Conservation (phyloP, 92 coral and sea anemone genomes). For the Ricordea florida region DNA sequence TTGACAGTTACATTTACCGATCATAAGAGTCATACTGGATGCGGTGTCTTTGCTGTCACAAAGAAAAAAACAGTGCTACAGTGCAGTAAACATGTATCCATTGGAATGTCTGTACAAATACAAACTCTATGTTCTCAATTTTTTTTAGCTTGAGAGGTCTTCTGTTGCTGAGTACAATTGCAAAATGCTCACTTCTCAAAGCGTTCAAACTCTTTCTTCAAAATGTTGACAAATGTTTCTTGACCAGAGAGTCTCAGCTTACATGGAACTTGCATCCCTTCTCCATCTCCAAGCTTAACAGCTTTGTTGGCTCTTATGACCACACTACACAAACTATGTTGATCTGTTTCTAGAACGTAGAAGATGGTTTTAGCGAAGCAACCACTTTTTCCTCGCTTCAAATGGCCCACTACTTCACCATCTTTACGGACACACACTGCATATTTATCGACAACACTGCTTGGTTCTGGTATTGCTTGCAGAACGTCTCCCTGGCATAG, state of each 20-base stretch:
- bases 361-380: too few species aligned
- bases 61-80: too few species aligned
- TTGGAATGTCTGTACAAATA: too few species aligned
- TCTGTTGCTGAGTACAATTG: slow-evolving; percentile 19
- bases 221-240: background rate
- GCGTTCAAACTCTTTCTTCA: too few species aligned
- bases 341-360: background rate
- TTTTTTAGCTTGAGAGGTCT: background rate
- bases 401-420: slow-evolving; percentile 35
- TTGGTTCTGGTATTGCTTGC: slow-evolving; percentile 43
- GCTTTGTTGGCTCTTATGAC: slow-evolving; percentile 9
- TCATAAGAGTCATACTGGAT: too few species aligned
- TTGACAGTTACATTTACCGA: too few species aligned
- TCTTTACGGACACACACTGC: slow-evolving; percentile 47
- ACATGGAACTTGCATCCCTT: slow-evolving; percentile 7
- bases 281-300: slow-evolving; percentile 17
- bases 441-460: slow-evolving; percentile 43
- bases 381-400: background rate
- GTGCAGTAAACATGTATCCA: too few species aligned
- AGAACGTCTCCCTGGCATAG: slow-evolving; percentile 46
- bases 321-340: background rate
- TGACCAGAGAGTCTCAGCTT: too few species aligned
- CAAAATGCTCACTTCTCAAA: slow-evolving; percentile 17
- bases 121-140: too few species aligned
- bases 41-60: too few species aligned